Conservation (phyloP, 2,888 invertebrate genomes). For the Campoplex capitator region DNA sequence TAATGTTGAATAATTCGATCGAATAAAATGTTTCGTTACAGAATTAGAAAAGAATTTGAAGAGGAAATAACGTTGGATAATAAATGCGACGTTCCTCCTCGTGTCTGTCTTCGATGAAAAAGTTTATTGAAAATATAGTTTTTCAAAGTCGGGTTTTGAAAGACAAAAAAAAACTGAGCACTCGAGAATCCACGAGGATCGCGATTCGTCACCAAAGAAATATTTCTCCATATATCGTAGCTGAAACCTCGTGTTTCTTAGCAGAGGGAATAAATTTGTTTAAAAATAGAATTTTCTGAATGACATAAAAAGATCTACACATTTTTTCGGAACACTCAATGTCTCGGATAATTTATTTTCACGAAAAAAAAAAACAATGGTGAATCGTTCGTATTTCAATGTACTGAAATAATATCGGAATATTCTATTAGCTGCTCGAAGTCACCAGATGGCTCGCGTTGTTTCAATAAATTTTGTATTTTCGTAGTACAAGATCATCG, state of each 20-base stretch:
- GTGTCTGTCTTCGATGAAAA: background rate
- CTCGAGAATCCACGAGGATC: background rate
- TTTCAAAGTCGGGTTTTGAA: background rate
- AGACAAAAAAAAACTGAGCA: background rate
- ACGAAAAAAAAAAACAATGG: background rate
- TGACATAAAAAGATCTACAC: background rate
- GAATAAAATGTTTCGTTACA: background rate
- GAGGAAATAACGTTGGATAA: background rate
- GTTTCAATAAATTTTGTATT: slow-evolving; percentile 2
- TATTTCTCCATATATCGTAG: background rate
- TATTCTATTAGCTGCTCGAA: slow-evolving; percentile 12
- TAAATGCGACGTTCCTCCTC: background rate
- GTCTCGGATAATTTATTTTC: background rate
- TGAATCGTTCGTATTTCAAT: background rate
- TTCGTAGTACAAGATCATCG: slow-evolving; percentile 3
- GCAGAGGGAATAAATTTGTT: background rate
- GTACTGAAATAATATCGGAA: background rate
- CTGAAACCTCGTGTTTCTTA: background rate
- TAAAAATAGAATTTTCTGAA: background rate
- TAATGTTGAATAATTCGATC: background rate
- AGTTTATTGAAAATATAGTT: background rate
- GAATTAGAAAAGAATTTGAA: background rate
- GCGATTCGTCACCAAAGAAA: background rate
- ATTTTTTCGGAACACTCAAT: background rate
- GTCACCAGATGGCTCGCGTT: slow-evolving; percentile 24